Percentiles rank a stretch among this genome's conserved stretches.
Conservation (phyloP, 2,888 invertebrate species). For the Tipula unca region DNA sequence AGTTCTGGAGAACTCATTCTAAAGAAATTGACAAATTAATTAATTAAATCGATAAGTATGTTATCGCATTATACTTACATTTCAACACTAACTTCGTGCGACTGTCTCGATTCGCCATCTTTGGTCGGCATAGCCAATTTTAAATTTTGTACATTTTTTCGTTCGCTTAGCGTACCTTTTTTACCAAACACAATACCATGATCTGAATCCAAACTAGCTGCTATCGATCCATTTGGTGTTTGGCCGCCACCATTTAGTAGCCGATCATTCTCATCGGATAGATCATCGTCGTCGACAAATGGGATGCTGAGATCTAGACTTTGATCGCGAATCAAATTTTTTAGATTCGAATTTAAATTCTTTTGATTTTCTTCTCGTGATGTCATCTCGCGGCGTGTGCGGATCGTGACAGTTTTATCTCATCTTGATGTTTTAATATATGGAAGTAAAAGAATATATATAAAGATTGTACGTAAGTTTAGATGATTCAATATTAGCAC, state of each 20-base stretch:
- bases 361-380: neutral
- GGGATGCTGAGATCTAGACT: neutral
- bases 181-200: neutral
- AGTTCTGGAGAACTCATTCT: neutral
- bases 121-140: neutral
- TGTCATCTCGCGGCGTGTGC: neutral
- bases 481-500: neutral
- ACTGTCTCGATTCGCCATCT: neutral
- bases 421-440: neutral
- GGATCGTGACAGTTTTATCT: neutral
- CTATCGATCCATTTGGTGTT: neutral
- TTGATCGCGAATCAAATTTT: neutral
- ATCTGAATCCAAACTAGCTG: neutral
- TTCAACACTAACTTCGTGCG: constrained; percentile 15
- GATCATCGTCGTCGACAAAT: neutral
- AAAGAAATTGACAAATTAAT: neutral
- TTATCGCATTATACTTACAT: neutral
- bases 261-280: neutral
- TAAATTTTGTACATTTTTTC: constrained; percentile 3
- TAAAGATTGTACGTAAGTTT: neutral
- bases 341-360: neutral
- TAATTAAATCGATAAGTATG: neutral
- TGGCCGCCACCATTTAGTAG: neutral
- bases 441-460: neutral
- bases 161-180: neutral